Evolutionary conservation across 2,113 vertebrate genomes (phyloP).

Genomic region (Chloropsis cyanopogon): DNA sequence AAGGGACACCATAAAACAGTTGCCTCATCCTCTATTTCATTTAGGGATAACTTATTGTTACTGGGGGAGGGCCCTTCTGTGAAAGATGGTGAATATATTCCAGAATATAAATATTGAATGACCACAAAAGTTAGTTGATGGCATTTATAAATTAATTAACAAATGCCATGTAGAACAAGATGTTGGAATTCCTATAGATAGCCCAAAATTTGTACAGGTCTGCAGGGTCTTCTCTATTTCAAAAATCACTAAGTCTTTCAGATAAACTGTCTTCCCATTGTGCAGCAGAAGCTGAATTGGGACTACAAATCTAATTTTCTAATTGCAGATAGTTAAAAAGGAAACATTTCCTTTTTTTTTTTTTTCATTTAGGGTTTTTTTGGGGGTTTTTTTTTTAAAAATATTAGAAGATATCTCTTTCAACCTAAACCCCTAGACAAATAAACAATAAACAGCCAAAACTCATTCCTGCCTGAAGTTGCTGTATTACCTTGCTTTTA

Average conservation of each 20-base stretch:
- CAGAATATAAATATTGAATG: not conserved
- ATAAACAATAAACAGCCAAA: not conserved
- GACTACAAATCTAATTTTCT: not conserved
- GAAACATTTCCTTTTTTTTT: not conserved
- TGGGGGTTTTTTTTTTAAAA: not conserved
- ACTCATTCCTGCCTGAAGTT: not conserved
- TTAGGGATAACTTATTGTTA: not conserved
- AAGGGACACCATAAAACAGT: not conserved
- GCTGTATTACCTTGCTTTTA: slow-evolving; percentile 37
- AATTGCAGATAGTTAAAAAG: not conserved
- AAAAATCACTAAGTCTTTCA: not conserved
- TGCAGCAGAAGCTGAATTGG: not conserved
- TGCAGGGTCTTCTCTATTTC: not conserved
- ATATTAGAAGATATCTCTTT: not conserved
- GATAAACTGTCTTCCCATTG: not conserved
- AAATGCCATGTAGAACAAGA: not conserved
- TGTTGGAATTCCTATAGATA: not conserved
- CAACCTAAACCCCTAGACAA: not conserved
- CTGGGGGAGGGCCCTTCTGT: not conserved
- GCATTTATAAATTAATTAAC: slow-evolving; percentile 8
- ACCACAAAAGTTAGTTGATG: not conserved
- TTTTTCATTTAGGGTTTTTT: not conserved
- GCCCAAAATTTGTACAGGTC: not conserved
- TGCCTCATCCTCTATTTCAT: not conserved
- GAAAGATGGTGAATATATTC: not conserved